Base-by-base conservation (phyloP, 1,140 invertebrate genomes). In the Pseudomyrmex cubaensis region DNA sequence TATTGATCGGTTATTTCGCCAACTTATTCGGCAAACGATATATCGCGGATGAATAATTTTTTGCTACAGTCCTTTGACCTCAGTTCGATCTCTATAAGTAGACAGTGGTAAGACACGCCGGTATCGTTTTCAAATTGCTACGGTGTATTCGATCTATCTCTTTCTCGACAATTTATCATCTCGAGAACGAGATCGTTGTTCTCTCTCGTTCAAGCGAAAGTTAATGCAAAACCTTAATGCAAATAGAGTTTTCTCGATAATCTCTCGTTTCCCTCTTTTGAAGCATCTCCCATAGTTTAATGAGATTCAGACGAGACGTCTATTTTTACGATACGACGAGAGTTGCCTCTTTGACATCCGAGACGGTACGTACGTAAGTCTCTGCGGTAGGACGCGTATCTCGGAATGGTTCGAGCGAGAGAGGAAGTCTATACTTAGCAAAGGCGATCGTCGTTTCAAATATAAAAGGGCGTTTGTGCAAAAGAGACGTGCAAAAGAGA, bases 371-470 rank as follows among this genome's bases (percentile, higher is more conserved):
- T 59, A 64, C 52, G 77, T 48, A 61, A 82, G 70, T 84, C 57
- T 78, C 61, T 83, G 72, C 52, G 87, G 77, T 77, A 75, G 64
- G 61, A 61, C 88, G 87, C 87, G 90, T 35, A 35, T 80, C 91
- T 92, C 87, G 87, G 91, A 91, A 92, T 91, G 90, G 91, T 62
- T 88, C 89, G 89, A 66, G 72, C 63, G 76, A 59, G 84, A 87
- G 88, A 74, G 89, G 59, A 80, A 83, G 86, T 85, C 91, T 92
- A 93, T 91, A 92, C 87, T 92, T 93, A 92, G 91, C 85, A 66
- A 86, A 76, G 70, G 62, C 84, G 69, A 87, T 87, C 89, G 82
- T 62, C 80, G 85, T 89, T 90, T 87, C 86, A 87, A 92, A 92
- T 91, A 91, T 85, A 91, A 87, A 83, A 82, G 73, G 73, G n/a